These are phyloP conservation scores for Clivina fossor DNA, from an alignment of 2,888 invertebrate genomes.

Conservation along the genomic window DNA sequence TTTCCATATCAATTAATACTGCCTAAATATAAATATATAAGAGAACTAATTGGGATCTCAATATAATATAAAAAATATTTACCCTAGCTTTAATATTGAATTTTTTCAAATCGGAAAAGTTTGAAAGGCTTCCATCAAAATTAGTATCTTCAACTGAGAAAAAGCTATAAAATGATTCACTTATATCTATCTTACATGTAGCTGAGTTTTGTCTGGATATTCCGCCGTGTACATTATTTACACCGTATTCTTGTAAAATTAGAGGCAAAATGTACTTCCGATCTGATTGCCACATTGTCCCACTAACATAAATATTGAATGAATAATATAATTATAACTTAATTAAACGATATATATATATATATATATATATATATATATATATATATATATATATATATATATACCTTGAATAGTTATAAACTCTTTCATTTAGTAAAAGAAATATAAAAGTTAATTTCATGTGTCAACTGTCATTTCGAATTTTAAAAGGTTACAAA, in stretches of 20 bases:
- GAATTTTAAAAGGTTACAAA: no score
- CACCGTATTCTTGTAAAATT: slow-evolving; percentile 57
- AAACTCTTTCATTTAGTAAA: slow-evolving; percentile 59
- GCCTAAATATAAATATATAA: slow-evolving; percentile 48
- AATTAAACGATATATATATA: no score
- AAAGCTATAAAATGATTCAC: slow-evolving; percentile 55
- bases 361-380: slow-evolving; percentile 3
- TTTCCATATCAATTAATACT: slow-evolving; percentile 60
- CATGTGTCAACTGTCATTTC: no score
- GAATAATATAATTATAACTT: no score
- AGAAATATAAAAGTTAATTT: no score
- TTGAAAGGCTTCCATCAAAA: slow-evolving; percentile 44
- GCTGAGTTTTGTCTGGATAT: slow-evolving; percentile 39
- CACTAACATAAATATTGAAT: slow-evolving; percentile 53
- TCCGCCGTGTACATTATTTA: slow-evolving; percentile 44
- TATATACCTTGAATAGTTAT: slow-evolving; percentile 55
- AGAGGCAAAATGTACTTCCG: slow-evolving; percentile 58
- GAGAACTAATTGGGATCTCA: neutral
- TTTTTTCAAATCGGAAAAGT: slow-evolving; percentile 50
- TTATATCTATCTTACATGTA: slow-evolving; percentile 47
- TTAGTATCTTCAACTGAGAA: slow-evolving; percentile 46
- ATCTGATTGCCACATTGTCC: slow-evolving; percentile 64
- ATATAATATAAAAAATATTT: slow-evolving; percentile 27
- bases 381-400: slow-evolving; percentile 10
- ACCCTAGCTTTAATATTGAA: slow-evolving; percentile 58